A percentile compares a stretch with the other conserved stretches of the same genome.
Evolutionary conservation across 1,140 invertebrate species (phyloP).

Genomic region (Trachymyrmex cornetzi): DNA sequence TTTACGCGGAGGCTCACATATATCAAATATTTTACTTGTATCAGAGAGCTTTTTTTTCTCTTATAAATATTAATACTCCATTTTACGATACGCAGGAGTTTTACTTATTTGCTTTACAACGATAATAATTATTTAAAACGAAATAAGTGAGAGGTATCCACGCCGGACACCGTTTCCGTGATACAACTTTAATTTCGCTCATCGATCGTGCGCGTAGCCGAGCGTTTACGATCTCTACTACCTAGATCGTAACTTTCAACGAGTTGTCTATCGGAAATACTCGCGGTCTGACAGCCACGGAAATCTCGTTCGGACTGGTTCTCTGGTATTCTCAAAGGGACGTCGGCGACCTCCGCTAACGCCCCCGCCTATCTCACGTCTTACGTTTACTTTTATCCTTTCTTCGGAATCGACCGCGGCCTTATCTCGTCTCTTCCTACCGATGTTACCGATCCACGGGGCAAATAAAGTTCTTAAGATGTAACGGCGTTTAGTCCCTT

Average conservation of each 20-base stretch:
- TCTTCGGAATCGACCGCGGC: background rate
- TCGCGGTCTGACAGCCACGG: slow-evolving; percentile 7
- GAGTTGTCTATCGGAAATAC: slow-evolving; percentile 51
- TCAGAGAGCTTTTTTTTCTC: no score
- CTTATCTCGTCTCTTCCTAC: slow-evolving; percentile 33
- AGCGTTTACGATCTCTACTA: slow-evolving; percentile 24
- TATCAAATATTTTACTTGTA: background rate
- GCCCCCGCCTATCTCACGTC: background rate
- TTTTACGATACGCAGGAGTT: background rate
- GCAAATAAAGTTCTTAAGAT: slow-evolving; percentile 52
- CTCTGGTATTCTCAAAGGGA: slow-evolving; percentile 69
- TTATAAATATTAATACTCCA: no score
- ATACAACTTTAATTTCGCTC: slow-evolving; percentile 27
- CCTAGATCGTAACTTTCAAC: slow-evolving; percentile 54
- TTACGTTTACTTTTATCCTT: slow-evolving; percentile 38
- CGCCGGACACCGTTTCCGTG: background rate
- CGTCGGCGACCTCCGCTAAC: slow-evolving; percentile 14
- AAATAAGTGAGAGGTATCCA: background rate
- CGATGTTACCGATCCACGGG: background rate
- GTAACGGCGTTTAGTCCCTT: slow-evolving; percentile 19
- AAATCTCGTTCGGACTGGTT: slow-evolving; percentile 72
- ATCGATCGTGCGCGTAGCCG: background rate
- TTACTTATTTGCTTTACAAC: background rate
- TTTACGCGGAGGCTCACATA: background rate
- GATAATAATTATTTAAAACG: background rate